Percentiles rank a stretch among this genome's conserved stretches.
Conservation (phyloP, 2,888 invertebrate genomes). For the Parnassius glacialis region DNA sequence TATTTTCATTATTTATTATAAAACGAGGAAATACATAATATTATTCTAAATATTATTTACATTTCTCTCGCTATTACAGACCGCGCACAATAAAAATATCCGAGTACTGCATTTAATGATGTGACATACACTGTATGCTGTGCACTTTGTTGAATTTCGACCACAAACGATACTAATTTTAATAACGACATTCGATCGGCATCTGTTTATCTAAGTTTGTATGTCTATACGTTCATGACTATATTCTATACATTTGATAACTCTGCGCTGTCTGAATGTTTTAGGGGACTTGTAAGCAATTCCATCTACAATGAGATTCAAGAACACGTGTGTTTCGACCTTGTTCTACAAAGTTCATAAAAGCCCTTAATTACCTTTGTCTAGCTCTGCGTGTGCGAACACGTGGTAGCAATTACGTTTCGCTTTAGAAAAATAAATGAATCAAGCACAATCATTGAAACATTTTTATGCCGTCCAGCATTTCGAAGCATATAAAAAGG, state of each 20-base stretch:
- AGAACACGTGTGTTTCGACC: slow-evolving; percentile 55
- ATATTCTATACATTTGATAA: slow-evolving; percentile 13
- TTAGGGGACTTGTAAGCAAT: slow-evolving; percentile 4
- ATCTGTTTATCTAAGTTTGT: background rate
- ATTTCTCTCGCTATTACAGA: too few relatives aligned
- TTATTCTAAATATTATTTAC: too few relatives aligned
- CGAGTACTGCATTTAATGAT: too few relatives aligned
- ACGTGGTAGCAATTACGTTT: slow-evolving; percentile 36
- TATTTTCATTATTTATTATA: too few relatives aligned
- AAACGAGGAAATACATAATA: too few relatives aligned
- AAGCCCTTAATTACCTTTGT: slow-evolving; percentile 64
- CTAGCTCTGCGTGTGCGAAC: slow-evolving; percentile 42
- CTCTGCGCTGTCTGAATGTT: slow-evolving; percentile 4
- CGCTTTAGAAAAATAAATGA: slow-evolving; percentile 31
- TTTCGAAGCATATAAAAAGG: slow-evolving; percentile 11
- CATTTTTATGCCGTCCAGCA: slow-evolving; percentile 15
- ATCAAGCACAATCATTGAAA: slow-evolving; percentile 25
- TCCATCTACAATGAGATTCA: slow-evolving; percentile 24
- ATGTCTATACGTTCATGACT: background rate
- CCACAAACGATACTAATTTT: too few relatives aligned
- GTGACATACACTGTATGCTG: too few relatives aligned
- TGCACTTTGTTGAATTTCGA: too few relatives aligned
- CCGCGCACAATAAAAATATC: too few relatives aligned
- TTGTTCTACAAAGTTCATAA: slow-evolving; percentile 45
- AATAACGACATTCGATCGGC: too few relatives aligned